Evolutionary conservation across 2,113 vertebrate species (phyloP).

Genomic region (Pelecanoides urinatrix): DNA sequence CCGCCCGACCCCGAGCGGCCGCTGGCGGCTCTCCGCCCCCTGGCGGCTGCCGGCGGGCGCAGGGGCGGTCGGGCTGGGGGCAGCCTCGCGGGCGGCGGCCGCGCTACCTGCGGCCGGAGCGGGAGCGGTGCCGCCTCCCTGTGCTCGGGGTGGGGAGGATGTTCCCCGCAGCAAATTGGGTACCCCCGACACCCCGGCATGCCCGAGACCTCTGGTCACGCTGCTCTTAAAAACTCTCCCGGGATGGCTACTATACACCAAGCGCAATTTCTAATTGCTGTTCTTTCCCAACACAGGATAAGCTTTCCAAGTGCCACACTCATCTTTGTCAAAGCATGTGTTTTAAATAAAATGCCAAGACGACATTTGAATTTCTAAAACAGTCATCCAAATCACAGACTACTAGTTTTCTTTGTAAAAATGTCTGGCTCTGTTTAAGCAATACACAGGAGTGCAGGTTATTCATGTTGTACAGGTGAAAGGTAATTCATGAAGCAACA

Average conservation of each 20-base stretch:
- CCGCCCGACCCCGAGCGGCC: not conserved
- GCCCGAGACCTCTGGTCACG: not conserved
- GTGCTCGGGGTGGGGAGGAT: rapidly evolving
- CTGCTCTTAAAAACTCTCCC: not conserved
- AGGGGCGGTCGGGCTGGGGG: too few relatives aligned
- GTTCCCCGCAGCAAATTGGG: rapidly evolving
- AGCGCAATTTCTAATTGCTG: rapidly evolving
- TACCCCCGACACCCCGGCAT: rapidly evolving
- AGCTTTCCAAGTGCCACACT: not conserved
- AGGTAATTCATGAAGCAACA: not conserved
- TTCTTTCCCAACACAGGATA: not conserved
- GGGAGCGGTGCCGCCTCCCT: rapidly evolving
- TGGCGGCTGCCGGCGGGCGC: not conserved
- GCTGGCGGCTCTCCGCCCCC: not conserved
- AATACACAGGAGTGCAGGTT: not conserved
- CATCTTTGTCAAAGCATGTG: not conserved
- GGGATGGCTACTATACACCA: not conserved
- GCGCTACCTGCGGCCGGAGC: too few relatives aligned
- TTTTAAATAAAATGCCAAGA: not conserved
- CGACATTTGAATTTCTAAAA: not conserved
- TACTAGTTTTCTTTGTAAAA: rapidly evolving
- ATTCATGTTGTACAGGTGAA: too few relatives aligned
- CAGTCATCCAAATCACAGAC: too few relatives aligned
- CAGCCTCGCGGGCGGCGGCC: not conserved
- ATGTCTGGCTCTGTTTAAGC: rapidly evolving